Evolutionary conservation across 2,797 vertebrate genomes (phyloP).

Genomic region (Dendrocincla fuliginosa): DNA sequence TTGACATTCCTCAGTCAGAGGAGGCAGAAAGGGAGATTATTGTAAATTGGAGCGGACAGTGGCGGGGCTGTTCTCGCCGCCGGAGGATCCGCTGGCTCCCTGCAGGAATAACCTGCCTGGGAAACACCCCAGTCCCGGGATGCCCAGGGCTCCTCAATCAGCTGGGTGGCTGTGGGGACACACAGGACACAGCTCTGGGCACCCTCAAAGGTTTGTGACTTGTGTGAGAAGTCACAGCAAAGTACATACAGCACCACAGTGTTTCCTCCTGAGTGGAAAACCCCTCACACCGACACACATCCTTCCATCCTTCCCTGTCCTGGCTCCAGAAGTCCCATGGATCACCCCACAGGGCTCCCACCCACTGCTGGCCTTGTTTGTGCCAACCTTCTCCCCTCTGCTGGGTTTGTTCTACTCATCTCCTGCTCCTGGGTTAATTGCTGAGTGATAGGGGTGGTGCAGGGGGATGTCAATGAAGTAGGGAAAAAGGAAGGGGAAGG

Average conservation of each 20-base stretch:
- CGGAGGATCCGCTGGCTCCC: accelerated
- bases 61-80: accelerated
- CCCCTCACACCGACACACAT: not conserved
- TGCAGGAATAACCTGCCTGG: not conserved
- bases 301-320: not conserved
- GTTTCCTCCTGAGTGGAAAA: not conserved
- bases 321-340: not conserved
- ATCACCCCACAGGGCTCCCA: not conserved
- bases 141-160: not conserved
- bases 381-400: not conserved
- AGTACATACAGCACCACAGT: accelerated
- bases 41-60: not conserved
- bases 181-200: not conserved
- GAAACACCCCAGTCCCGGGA: not conserved
- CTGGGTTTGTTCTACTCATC: slow-evolving; percentile 23
- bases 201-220: not conserved
- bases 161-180: not conserved
- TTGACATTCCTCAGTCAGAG: slow-evolving; percentile 26
- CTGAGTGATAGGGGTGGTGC: not conserved
- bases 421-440: slow-evolving; percentile 55
- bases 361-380: not conserved
- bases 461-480: slow-evolving; percentile 6
- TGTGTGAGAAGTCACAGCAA: not conserved
- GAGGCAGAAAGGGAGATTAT: not conserved
- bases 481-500: slow-evolving; percentile 16